Evolutionary conservation across 2,113 vertebrate species (phyloP).

Genomic region (Arothron firmamentum): DNA sequence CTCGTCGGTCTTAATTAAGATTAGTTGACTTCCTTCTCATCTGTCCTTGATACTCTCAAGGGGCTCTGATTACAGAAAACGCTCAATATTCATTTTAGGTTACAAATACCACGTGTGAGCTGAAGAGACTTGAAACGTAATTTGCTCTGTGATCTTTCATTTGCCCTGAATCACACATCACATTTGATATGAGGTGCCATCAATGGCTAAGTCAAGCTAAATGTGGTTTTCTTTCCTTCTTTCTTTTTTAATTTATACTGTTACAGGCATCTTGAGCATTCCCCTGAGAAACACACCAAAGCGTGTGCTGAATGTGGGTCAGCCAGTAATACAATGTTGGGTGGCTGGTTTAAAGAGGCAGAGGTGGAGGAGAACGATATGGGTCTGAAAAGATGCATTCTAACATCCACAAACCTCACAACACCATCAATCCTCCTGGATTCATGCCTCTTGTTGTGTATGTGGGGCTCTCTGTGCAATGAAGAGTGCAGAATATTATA

Average conservation of each 20-base stretch:
- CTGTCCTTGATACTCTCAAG: slow-evolving; percentile 19
- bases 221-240: not conserved
- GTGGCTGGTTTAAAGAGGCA: not conserved
- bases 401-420: slow-evolving; percentile 70
- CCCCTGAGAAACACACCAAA: slow-evolving; percentile 36
- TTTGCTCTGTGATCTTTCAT: slow-evolving; percentile 4
- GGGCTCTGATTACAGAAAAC: slow-evolving; percentile 23
- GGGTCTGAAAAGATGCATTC: slow-evolving; percentile 50
- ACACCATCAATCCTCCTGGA: slow-evolving; percentile 71
- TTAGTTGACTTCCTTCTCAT: slow-evolving; percentile 35
- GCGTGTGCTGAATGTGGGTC: slow-evolving; percentile 17
- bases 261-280: slow-evolving; percentile 55
- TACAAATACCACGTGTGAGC: slow-evolving; percentile 11
- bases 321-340: slow-evolving; percentile 18
- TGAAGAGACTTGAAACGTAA: not conserved
- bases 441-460: slow-evolving; percentile 62
- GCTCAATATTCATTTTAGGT: slow-evolving; percentile 22
- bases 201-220: slow-evolving; percentile 9
- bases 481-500: slow-evolving; percentile 59
- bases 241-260: not conserved
- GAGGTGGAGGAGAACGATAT: slow-evolving; percentile 37
- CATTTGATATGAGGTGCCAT: slow-evolving; percentile 38
- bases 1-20: slow-evolving; percentile 42
- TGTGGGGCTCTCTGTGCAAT: slow-evolving; percentile 67
- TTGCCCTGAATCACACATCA: slow-evolving; percentile 21